phyloP scores from a whole-genome alignment of 2,888 invertebrate species.

The Belgica antarctica region DNA sequence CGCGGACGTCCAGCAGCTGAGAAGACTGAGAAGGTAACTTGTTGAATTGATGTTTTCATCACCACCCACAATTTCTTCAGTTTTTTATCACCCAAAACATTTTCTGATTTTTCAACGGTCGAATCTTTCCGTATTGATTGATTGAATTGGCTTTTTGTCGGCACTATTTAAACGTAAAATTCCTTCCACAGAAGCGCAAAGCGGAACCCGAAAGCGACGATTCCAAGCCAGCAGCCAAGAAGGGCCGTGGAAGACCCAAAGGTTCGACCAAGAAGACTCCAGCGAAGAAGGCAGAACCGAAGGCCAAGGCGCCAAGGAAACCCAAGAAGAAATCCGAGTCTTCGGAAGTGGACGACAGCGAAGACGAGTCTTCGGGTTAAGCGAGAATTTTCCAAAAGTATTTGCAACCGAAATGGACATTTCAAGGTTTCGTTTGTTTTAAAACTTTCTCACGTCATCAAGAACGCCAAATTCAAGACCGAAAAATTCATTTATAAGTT shows the following conservation, averaged over 20 bases:
- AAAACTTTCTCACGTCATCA: no score
- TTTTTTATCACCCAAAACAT: no score
- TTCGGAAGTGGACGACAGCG: neutral
- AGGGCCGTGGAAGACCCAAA: neutral
- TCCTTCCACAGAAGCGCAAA: neutral
- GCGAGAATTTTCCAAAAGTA: no score
- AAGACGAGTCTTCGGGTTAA: neutral
- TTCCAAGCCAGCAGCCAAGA: neutral
- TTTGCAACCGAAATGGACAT: no score
- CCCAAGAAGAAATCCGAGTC: conserved; percentile 3
- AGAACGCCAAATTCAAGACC: no score
- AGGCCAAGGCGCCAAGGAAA: neutral
- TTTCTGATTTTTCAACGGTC: neutral
- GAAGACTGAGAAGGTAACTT: neutral
- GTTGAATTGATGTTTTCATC: no score
- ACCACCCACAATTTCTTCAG: no score
- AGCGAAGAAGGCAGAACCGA: neutral
- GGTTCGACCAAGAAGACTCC: neutral
- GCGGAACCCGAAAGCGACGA: neutral
- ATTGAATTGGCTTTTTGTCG: neutral
- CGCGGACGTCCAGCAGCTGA: neutral
- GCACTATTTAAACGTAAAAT: neutral
- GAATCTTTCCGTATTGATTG: no score
- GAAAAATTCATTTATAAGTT: no score
- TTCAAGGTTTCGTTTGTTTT: no score